Percentiles rank a stretch among this genome's conserved stretches.
phyloP scores from a whole-genome alignment of 2,797 vertebrate species.

The Remorina albescens region DNA sequence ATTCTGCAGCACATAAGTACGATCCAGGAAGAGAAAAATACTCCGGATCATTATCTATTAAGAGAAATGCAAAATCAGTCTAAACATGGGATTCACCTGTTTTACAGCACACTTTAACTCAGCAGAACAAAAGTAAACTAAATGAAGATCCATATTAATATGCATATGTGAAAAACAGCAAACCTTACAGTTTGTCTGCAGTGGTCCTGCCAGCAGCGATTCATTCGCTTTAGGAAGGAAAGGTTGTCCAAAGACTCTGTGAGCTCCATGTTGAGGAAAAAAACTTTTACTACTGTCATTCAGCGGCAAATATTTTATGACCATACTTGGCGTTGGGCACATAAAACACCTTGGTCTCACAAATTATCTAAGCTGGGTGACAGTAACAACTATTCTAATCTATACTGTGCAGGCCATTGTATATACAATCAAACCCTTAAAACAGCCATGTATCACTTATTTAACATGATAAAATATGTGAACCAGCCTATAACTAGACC shows the following conservation, averaged over 20 bases:
- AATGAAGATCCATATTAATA: slow-evolving; percentile 85
- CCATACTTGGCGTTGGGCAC: not conserved
- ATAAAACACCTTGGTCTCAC: not conserved
- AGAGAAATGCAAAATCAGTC: not conserved
- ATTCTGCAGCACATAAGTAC: slow-evolving; percentile 99
- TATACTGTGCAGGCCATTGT: not conserved
- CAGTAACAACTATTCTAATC: not conserved
- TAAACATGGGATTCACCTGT: not conserved
- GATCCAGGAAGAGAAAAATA: slow-evolving; percentile 99
- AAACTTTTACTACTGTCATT: slow-evolving; percentile 4
- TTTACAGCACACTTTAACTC: not conserved
- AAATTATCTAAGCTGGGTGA: not conserved
- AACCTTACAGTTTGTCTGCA: slow-evolving; percentile 97
- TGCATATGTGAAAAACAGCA: slow-evolving; percentile 80
- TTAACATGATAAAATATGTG: too few species aligned
- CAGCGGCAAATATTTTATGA: not conserved
- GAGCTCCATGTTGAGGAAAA: slow-evolving; percentile 71
- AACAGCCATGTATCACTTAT: too few species aligned
- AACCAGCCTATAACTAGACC: too few species aligned
- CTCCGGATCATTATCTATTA: slow-evolving; percentile 93
- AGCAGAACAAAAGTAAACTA: slow-evolving; percentile 42
- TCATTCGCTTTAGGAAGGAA: slow-evolving; percentile 98
- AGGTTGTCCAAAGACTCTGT: slow-evolving; percentile 96
- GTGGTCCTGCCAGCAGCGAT: slow-evolving; percentile 99
- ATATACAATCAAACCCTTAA: too few species aligned